phyloP scores from a whole-genome alignment of 2,113 vertebrate genomes.

The Stegostoma tigrinum region DNA sequence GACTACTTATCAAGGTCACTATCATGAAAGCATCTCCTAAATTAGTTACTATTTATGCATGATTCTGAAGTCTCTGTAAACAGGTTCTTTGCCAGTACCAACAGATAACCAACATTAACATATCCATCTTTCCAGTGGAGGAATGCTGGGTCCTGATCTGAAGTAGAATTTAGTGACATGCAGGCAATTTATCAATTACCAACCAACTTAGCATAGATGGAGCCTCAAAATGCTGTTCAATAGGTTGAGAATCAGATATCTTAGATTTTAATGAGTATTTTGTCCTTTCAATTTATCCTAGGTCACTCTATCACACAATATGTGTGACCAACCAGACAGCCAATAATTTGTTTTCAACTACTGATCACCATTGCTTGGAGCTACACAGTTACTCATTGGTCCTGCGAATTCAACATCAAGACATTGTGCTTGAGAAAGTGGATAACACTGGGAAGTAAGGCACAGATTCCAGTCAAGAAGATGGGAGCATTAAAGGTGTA shows the following conservation, averaged over 20 bases:
- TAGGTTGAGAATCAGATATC: neutral
- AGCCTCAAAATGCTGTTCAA: neutral
- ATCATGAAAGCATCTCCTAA: neutral
- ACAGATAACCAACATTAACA: neutral
- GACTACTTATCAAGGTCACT: neutral
- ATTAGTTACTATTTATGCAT: neutral
- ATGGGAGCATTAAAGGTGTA: neutral
- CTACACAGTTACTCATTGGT: neutral
- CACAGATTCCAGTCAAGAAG: neutral
- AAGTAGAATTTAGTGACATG: neutral
- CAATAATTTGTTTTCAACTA: neutral
- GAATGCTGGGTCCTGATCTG: neutral
- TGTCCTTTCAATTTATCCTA: neutral
- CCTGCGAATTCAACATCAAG: neutral
- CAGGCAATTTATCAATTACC: neutral
- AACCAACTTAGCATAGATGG: neutral
- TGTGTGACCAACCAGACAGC: neutral
- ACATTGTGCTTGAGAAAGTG: neutral
- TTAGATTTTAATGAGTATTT: neutral
- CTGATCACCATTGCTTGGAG: neutral
- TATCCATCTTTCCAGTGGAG: neutral
- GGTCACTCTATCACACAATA: neutral
- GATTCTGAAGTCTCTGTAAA: neutral
- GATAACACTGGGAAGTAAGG: neutral
- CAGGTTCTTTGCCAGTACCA: neutral